Evolutionary conservation across 2,797 vertebrate genomes (phyloP).

Genomic region (Steatocranus sp.): DNA sequence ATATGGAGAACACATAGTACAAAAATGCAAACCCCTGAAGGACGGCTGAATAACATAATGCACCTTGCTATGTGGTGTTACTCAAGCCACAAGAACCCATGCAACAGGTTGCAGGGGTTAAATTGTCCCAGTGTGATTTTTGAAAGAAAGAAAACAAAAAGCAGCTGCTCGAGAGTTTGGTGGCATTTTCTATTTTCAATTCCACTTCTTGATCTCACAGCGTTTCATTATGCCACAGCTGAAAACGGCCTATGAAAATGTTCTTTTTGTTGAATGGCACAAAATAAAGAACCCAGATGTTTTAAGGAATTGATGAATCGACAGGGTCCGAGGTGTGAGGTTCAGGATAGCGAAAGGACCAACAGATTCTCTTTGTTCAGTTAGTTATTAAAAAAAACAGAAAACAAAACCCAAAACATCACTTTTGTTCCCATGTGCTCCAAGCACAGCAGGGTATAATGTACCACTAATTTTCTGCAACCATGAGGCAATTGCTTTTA

Average conservation of each 20-base stretch:
- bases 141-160: not conserved
- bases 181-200: not conserved
- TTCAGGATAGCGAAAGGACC: not conserved
- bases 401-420: not conserved
- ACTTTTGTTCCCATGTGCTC: not conserved
- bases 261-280: not conserved
- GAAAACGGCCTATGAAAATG: not conserved
- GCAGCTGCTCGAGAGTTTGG: not conserved
- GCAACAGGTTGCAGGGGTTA: not conserved
- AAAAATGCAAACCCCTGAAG: not conserved
- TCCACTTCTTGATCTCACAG: not conserved
- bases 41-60: not conserved
- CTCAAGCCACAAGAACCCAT: not conserved
- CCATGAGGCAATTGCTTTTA: not conserved
- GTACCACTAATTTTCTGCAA: not conserved
- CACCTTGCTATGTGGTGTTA: not conserved
- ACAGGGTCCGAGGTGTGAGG: accelerated
- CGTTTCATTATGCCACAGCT: not conserved
- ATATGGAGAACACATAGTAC: not conserved
- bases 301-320: not conserved
- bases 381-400: accelerated
- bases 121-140: not conserved
- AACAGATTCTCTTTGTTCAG: not conserved
- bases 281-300: not conserved
- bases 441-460: not conserved